Evolutionary conservation across 1,140 invertebrate species (phyloP), one percentile per base, ranked within the genome.

Genomic region (Sycobia sp.): DNA sequence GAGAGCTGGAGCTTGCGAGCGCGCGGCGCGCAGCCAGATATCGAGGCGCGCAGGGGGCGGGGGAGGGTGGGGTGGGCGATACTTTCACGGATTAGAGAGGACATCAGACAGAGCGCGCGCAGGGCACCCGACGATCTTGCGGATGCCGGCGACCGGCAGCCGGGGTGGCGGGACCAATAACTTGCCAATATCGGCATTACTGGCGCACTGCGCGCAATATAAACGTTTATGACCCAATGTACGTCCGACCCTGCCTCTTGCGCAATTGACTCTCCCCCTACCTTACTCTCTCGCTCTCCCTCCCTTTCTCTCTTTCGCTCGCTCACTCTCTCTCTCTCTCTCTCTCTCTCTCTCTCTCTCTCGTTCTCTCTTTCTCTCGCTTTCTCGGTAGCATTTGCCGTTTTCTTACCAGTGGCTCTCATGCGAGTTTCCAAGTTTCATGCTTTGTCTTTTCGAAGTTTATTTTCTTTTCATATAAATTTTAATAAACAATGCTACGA

Each of bases 121-220:
- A 9, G 39, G 65, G 56, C 34, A 55, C 44, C 65, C 36, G 61
- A 53, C 34, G 47, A 62, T 34, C 61, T 62, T 65, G 63, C 50
- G 65, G 62, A 65, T 68, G 54, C 46, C 43, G 29, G 9, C 32
- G 55, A 57, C 43, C 23, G 59, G 27, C 34, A 16, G 23, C 22
- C 56, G 58, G 62, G 66, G 44, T 64, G 69, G 54, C 64, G 66
- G 71, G 67, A 67, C 76, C 78, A 80, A 80, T 81, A 82, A 81
- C 76, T 82, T 74, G 74, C 78, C 79, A 82, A 80, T 82, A 82
- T 80, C 78, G 76, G 67, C 69, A 79, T 79, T 73, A 76, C 72
- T 69, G 67, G 71, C 70, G 70, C 67, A 79, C 75, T 73, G 72
- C 77, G 69, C 44, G 76, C 77, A 79, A 81, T 82, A 82, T 81